Percentiles rank a stretch among this genome's conserved stretches.
Evolutionary conservation across 2,888 invertebrate species (phyloP).

Genomic region (Lymantria dispar): DNA sequence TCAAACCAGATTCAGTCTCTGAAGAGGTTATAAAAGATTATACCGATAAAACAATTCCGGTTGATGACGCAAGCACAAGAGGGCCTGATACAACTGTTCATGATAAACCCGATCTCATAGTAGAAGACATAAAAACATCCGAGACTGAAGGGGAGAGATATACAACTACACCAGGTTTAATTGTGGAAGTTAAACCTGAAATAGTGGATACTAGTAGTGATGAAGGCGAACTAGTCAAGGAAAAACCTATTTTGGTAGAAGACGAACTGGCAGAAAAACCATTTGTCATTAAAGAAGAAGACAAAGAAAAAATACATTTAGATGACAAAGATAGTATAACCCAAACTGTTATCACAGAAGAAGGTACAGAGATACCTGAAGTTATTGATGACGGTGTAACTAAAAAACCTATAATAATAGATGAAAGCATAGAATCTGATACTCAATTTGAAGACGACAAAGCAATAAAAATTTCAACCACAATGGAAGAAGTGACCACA

Average conservation of each 20-base stretch:
- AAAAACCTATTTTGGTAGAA: conserved; percentile 1
- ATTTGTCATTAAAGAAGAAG: not conserved
- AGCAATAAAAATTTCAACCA: not conserved
- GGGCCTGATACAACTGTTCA: conserved; percentile 1
- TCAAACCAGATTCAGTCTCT: conserved; percentile 9
- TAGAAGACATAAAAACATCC: not conserved
- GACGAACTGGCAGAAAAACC: conserved; percentile 4
- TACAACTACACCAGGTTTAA: not conserved
- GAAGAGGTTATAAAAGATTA: conserved; percentile 1
- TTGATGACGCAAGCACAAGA: not conserved
- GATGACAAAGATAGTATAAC: conserved; percentile 3
- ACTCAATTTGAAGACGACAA: conserved; percentile 1
- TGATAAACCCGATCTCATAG: conserved; percentile 3
- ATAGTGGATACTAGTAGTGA: not conserved
- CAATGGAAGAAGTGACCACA: conserved; percentile 7
- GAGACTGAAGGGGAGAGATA: not conserved
- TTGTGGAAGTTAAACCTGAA: not conserved
- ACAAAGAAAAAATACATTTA: conserved; percentile 2
- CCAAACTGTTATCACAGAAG: conserved; percentile 1
- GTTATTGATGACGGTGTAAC: conserved; percentile 2
- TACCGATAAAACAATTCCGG: conserved; percentile 4
- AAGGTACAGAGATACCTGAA: conserved; percentile 2
- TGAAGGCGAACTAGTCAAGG: not conserved
- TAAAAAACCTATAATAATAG: conserved; percentile 1
- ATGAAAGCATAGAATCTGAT: conserved; percentile 6